These are phyloP conservation scores for Myrmecophaga tridactyla DNA, from an alignment of 2,113 vertebrate species.

Conservation along the genomic window DNA sequence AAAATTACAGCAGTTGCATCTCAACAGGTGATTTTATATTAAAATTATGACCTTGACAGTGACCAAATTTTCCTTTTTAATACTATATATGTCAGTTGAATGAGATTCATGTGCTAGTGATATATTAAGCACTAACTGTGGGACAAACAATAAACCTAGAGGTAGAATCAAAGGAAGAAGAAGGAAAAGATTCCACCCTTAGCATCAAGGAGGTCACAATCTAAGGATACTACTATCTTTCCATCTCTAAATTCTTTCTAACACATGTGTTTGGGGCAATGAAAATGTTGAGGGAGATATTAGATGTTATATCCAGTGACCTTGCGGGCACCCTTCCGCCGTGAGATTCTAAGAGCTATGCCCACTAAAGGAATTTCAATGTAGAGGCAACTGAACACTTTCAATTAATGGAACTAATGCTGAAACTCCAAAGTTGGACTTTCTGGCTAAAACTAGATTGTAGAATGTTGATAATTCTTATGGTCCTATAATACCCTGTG, in stretches of 20 bases:
- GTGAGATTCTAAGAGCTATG: not conserved
- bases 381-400: not conserved
- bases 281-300: not conserved
- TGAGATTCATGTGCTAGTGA: not conserved
- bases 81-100: not conserved
- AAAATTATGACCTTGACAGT: not conserved
- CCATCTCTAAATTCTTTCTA: not conserved
- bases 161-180: not conserved
- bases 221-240: not conserved
- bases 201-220: not conserved
- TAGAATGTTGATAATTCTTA: not conserved
- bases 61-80: not conserved
- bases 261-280: not conserved
- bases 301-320: too few species aligned
- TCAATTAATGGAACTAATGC: not conserved
- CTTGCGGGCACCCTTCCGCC: not conserved
- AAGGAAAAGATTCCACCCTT: not conserved
- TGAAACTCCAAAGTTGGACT: not conserved
- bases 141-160: not conserved
- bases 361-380: not conserved
- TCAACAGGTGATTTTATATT: not conserved
- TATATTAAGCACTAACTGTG: not conserved
- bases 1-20: not conserved
- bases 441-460: not conserved
- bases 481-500: not conserved